Evolutionary conservation across 1,140 invertebrate genomes (phyloP).

Genomic region (Saxidomus purpurata): DNA sequence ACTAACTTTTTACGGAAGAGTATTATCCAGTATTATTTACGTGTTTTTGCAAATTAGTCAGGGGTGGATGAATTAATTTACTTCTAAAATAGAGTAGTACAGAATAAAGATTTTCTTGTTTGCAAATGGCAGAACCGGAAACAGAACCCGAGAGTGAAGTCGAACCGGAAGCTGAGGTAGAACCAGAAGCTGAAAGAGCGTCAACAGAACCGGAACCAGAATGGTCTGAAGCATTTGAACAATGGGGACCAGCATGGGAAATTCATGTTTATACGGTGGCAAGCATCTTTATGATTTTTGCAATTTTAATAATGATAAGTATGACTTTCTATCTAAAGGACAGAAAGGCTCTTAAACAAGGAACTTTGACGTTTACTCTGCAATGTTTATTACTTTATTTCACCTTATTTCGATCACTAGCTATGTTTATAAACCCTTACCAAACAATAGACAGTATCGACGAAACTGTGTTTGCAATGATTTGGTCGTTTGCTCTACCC

Average conservation of each 20-base stretch:
- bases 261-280: constrained; percentile 70
- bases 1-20: too few relatives aligned
- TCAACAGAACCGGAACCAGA: constrained; percentile 71
- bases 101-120: too few relatives aligned
- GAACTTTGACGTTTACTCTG: constrained; percentile 60
- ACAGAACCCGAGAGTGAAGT: background rate
- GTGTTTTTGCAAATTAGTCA: too few relatives aligned
- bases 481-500: constrained; percentile 72
- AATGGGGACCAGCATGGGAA: constrained; percentile 70
- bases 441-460: background rate
- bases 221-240: constrained; percentile 57
- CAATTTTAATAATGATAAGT: constrained; percentile 14
- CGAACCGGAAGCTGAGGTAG: background rate
- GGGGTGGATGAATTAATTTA: too few relatives aligned
- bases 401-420: constrained; percentile 47
- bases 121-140: background rate
- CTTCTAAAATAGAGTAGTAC: too few relatives aligned
- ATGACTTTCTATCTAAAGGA: constrained; percentile 38
- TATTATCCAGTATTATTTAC: too few relatives aligned
- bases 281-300: constrained; percentile 44
- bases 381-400: constrained; percentile 67
- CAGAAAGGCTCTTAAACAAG: constrained; percentile 1
- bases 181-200: constrained; percentile 32
- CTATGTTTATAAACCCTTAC: constrained; percentile 70
- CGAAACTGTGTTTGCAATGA: constrained; percentile 18